A percentile compares a stretch with the other conserved stretches of the same genome.
phyloP scores from a whole-genome alignment of 2,797 vertebrate genomes.

The Urosaurus nigricauda region DNA sequence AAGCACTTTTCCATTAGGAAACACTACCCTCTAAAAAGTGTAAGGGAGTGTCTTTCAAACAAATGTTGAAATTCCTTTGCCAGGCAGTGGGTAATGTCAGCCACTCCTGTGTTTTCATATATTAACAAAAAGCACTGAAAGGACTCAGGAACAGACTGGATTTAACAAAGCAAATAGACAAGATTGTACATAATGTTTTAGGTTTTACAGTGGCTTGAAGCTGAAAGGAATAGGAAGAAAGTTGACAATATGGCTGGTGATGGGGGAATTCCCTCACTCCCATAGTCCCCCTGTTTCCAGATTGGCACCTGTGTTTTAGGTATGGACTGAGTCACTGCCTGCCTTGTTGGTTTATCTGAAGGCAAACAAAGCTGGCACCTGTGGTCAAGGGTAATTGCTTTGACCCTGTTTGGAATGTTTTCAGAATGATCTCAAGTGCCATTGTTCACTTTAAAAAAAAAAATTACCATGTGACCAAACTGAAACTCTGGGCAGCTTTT shows the following conservation, averaged over 20 bases:
- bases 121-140: background rate
- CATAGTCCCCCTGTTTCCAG: background rate
- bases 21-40: background rate
- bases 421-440: background rate
- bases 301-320: background rate
- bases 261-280: background rate
- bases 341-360: conserved; percentile 17
- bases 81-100: background rate
- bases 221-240: background rate
- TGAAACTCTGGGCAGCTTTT: background rate
- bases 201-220: background rate
- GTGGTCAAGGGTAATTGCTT: conserved; percentile 31
- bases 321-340: background rate
- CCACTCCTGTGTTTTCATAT: background rate
- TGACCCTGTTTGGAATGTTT: conserved; percentile 12
- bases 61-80: background rate
- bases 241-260: background rate
- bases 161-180: background rate
- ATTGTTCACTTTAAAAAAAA: background rate
- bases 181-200: background rate
- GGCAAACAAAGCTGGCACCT: conserved; percentile 32
- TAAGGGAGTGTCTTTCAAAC: background rate
- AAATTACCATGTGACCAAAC: background rate
- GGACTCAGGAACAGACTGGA: background rate
- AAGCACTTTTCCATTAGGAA: background rate